Base-by-base conservation (phyloP, 2,888 invertebrate genomes). In the Amphimallon solstitiale region DNA sequence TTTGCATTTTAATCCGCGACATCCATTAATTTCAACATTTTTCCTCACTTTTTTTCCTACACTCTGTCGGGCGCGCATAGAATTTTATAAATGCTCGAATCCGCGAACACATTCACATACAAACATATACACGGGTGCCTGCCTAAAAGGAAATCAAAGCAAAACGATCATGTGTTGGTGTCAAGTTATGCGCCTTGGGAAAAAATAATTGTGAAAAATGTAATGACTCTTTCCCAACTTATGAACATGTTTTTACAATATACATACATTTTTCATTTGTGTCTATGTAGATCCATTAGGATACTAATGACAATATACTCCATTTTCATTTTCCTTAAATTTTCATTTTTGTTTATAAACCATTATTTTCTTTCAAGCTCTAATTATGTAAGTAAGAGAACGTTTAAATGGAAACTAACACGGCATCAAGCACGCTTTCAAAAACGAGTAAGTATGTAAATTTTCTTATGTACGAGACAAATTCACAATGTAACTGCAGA, bases 11-110 rank as follows among this genome's bases (percentile, higher is more conserved):
- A 56, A 56, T 56, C 56, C 43, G 56, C 23, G 12, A 56, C 56
- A 43, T 23, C 56, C 56, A 56, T 56, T 56, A 56, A 43, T 56
- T 56, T 56, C 21, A 56, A 10, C 56, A 23, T 29, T 56, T 43
- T 56, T 56, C n/a, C 43, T 17, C 19, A 21, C 38, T 56, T 43
- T 40, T 56, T 45, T 40, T 43, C 19, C 23, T 23, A 23, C 43
- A 43, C 29, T 15, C 23, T 43, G 29, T 23, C 15, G 29, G 6
- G 34, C 15, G n/a, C 14, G 51, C 35, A 15, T 17, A 9, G 51
- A 51, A 15, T 51, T 17, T 51, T 51, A 29, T 29, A 29, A 29
- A 29, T 29, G 29, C 6, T 29, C 29, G 29, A 29, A 29, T 29
- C 9, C 29, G 3, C 29, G 9, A 5, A 29, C 29, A 29, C 29